Percentiles rank a stretch among this genome's conserved stretches.
phyloP scores from a whole-genome alignment of 2,797 vertebrate species.

The Synanceia verrucosa region DNA sequence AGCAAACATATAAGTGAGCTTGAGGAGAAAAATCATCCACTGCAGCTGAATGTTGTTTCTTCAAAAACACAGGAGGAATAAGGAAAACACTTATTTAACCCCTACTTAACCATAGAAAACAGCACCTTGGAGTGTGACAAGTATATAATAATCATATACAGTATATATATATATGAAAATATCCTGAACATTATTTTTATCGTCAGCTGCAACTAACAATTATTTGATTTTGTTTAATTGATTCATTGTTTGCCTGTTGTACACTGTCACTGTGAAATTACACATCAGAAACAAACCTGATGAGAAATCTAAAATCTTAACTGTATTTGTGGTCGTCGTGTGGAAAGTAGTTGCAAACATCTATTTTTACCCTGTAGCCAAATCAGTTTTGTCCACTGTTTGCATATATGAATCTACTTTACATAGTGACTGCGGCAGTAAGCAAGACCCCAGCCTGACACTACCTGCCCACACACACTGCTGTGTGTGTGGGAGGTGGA shows the following conservation, averaged over 20 bases:
- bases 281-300: slow-evolving; percentile 1
- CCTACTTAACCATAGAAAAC: slow-evolving; percentile 19
- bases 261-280: slow-evolving; percentile 4
- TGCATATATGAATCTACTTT: slow-evolving; percentile 68
- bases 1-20: slow-evolving; percentile 45
- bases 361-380: slow-evolving; percentile 48
- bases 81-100: slow-evolving; percentile 43
- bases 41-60: slow-evolving; percentile 32
- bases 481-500: slow-evolving; percentile 65
- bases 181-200: background rate
- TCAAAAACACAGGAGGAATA: slow-evolving; percentile 17
- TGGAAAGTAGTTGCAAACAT: slow-evolving; percentile 15
- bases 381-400: slow-evolving; percentile 53
- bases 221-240: no score
- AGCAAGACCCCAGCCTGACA: slow-evolving; percentile 70
- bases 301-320: slow-evolving; percentile 7
- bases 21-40: slow-evolving; percentile 24
- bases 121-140: slow-evolving; percentile 10
- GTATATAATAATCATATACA: slow-evolving; percentile 20
- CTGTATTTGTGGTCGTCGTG: background rate
- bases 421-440: slow-evolving; percentile 61
- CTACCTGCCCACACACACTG: slow-evolving; percentile 66
- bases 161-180: no score
- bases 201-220: no score
- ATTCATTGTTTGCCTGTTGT: no score